Percentiles rank a stretch among this genome's conserved stretches.
Evolutionary conservation across 2,888 invertebrate species (phyloP).

Genomic region (Hoplodrina ambigua): DNA sequence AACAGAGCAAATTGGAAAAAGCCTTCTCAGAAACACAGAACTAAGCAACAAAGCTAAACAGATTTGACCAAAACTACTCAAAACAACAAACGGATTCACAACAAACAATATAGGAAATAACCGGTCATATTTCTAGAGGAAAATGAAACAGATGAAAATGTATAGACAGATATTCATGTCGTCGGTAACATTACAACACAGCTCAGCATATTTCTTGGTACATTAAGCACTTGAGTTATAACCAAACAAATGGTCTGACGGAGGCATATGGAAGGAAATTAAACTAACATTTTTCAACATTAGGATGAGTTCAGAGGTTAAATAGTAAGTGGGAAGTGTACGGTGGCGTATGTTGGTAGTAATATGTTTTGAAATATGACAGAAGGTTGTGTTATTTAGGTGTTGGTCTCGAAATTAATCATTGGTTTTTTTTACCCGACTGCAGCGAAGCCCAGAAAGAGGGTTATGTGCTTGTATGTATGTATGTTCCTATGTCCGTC

Average conservation of each 20-base stretch:
- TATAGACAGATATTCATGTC: slow-evolving; percentile 35
- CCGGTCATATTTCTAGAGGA: slow-evolving; percentile 6
- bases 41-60: slow-evolving; percentile 2
- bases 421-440: no score
- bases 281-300: slow-evolving; percentile 74
- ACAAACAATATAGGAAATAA: slow-evolving; percentile 20
- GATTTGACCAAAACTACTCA: slow-evolving; percentile 10
- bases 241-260: slow-evolving; percentile 74
- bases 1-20: background rate
- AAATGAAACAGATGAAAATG: slow-evolving; percentile 30
- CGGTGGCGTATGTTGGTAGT: slow-evolving; percentile 24
- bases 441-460: no score
- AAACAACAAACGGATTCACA: slow-evolving; percentile 12
- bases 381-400: slow-evolving; percentile 14
- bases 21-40: background rate
- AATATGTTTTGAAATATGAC: slow-evolving; percentile 34
- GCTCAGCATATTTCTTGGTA: slow-evolving; percentile 69
- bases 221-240: slow-evolving; percentile 70
- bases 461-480: no score
- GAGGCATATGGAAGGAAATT: slow-evolving; percentile 70
- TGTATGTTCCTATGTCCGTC: no score
- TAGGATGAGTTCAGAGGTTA: slow-evolving; percentile 52
- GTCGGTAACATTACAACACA: slow-evolving; percentile 51
- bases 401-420: background rate
- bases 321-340: slow-evolving; percentile 35